Evolutionary conservation across 2,888 invertebrate species (phyloP).

Genomic region (Plebejus melissa): DNA sequence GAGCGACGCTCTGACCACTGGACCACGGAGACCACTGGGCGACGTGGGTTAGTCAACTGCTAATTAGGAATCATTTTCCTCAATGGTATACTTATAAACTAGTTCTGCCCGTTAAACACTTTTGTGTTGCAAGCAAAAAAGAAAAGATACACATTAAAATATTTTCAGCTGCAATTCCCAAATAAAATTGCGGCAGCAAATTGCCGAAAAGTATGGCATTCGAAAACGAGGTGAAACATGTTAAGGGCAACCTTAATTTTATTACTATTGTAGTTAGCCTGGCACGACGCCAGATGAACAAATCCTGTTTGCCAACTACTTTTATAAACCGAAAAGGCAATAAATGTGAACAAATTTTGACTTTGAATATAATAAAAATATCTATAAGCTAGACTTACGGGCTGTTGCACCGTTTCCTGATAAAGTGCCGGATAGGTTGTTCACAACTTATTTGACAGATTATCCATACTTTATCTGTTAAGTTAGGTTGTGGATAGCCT

Average conservation of each 20-base stretch:
- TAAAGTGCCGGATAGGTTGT: too few species aligned
- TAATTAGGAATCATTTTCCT: too few species aligned
- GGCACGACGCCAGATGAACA: constrained; percentile 20
- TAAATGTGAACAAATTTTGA: constrained; percentile 14
- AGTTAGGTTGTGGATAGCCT: too few species aligned
- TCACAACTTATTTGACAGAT: too few species aligned
- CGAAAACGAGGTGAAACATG: constrained; percentile 24
- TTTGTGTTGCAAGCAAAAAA: too few species aligned
- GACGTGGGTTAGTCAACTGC: too few species aligned
- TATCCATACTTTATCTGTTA: too few species aligned
- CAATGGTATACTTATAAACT: too few species aligned
- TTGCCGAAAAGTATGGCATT: constrained; percentile 16
- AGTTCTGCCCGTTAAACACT: too few species aligned
- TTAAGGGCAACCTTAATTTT: constrained; percentile 26
- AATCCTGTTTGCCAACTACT: constrained; percentile 20
- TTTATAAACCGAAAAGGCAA: constrained; percentile 2
- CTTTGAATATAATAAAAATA: not conserved
- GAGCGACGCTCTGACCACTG: too few species aligned
- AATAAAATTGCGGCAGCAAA: constrained; percentile 7
- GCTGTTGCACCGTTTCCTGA: too few species aligned
- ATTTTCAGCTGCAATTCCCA: not conserved
- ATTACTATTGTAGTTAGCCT: constrained; percentile 26
- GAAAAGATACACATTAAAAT: not conserved
- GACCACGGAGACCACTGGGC: too few species aligned
- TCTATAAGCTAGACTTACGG: not conserved